Evolutionary conservation across 2,113 vertebrate species (phyloP), one percentile per base, ranked within the genome.

Genomic region (Ciconia boyciana): DNA sequence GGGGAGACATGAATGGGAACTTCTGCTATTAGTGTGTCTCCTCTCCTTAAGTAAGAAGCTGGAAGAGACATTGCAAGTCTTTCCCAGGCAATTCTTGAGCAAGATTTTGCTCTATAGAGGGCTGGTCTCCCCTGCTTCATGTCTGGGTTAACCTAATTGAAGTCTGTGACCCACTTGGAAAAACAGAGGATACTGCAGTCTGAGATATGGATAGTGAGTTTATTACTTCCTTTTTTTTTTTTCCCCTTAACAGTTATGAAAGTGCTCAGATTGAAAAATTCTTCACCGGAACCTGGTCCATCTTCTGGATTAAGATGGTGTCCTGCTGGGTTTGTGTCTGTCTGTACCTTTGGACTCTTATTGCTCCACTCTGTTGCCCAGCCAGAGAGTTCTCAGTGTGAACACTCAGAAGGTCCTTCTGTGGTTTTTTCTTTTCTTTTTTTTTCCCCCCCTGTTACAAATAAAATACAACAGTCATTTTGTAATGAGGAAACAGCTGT

Each of bases 291-390:
- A 99, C 99, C 97, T 99, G 98, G 99, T 99, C 99, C 10, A 98
- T 99, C 90, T 99, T 99, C 98, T 99, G 99, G 99, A 98, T 99
- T 95, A 99, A 99, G 98, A 99, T 99, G 99, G 98, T 90, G 7
- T 99, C 99, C 81, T 99, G 99, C 76, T 99, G 99, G 99, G 80
- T 99, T 66, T 99, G 99, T 87, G 98, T 99, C 52, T 34, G 98
- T 49, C 71, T 99, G 49, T 99, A 99, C 96, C 96, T 99, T 90
- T 98, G 98, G 96, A 99, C 99, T 44, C 98, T 99, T 43, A 8
- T 98, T 7, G 99, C 98, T 16, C 99, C 99, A 8, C 98, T 99
- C 87, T 98, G 99, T 96, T 99, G 99, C 87, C 98, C 98, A 54
- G 75, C 96, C 17, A 98, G 98, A 64, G 94, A 97, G 76, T 98